These are phyloP conservation scores for Phalacrocorax aristotelis DNA, from an alignment of 2,113 vertebrate genomes.

Conservation along the genomic window DNA sequence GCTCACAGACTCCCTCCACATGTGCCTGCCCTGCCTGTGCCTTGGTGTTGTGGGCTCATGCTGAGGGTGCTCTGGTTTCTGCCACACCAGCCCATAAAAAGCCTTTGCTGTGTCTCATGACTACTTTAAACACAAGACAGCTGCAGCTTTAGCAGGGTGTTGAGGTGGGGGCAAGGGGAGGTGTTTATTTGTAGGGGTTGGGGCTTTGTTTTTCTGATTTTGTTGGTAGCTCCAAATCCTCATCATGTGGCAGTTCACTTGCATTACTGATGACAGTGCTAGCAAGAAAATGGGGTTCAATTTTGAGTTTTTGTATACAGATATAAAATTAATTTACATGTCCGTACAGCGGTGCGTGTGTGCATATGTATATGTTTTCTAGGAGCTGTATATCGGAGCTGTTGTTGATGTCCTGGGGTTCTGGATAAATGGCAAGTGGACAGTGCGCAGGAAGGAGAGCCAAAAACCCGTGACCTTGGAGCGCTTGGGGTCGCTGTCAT, in stretches of 20 bases:
- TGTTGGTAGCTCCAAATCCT: background rate
- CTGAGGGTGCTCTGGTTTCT: background rate
- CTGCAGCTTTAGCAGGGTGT: background rate
- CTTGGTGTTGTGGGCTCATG: background rate
- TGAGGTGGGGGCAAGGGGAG: no score
- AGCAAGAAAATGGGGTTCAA: background rate
- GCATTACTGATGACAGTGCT: background rate
- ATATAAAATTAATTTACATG: background rate
- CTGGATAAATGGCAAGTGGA: background rate
- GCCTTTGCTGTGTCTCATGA: background rate
- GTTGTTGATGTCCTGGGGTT: background rate
- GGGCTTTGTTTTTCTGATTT: background rate
- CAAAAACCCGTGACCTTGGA: background rate
- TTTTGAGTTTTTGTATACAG: background rate
- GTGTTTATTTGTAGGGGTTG: fast-evolving
- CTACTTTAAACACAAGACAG: background rate
- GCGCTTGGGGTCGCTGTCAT: background rate
- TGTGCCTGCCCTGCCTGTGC: background rate
- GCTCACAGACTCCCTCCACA: background rate
- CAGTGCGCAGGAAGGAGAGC: background rate
- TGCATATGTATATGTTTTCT: background rate
- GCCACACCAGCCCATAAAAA: background rate
- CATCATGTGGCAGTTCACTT: fast-evolving
- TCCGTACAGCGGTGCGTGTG: background rate
- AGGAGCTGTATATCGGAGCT: background rate